Evolutionary conservation across 2,797 vertebrate genomes (phyloP), one percentile per base, ranked within the genome.

Genomic region (Discoglossus pictus): DNA sequence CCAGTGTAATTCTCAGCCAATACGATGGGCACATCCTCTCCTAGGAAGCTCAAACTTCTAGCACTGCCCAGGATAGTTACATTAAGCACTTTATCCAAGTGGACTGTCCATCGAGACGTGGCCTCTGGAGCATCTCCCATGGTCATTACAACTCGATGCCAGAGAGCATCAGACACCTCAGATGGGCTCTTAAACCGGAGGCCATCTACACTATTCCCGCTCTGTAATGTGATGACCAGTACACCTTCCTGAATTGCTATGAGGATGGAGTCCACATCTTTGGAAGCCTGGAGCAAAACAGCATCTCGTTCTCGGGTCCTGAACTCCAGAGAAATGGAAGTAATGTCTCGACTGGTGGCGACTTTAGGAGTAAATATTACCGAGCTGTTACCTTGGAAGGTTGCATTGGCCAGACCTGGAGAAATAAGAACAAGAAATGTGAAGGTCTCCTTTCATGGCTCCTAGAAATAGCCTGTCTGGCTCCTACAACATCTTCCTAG

Each of bases 1-100:
- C 97, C 97, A 0, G 89, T 92, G 87, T 92, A 98, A 21, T 93
- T 93, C 54, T 94, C 89, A 0, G 93, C 94, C 61, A 98, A 25
- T 34, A 82, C 66, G 3, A 98, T 23, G 1, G 0, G 9, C 0
- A 65, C 78, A 0, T 88, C 84, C 7, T 84, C 74, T 18, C 65
- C 80, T 6, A 98, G 84, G 74, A 97, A 97, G 77, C 90, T 88
- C 47, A 98, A 75, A 76, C 68, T 89, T 0, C 89, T 89, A 0
- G 89, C 84, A 0, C 34, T 67, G 0, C 82, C 85, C 6, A 73
- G 81, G 73, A 91, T 91, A 5, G 79, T 80, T 1, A 74, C 36
- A 0, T 82, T 84, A 1, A 23, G 65, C 0, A 69, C 73, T 0
- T 84, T 87, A 0, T 98, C 94, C 67, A 98, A 18, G 1, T 66